Base-by-base conservation (phyloP, 2,888 invertebrate species). In the Dastarcus helophoroides region DNA sequence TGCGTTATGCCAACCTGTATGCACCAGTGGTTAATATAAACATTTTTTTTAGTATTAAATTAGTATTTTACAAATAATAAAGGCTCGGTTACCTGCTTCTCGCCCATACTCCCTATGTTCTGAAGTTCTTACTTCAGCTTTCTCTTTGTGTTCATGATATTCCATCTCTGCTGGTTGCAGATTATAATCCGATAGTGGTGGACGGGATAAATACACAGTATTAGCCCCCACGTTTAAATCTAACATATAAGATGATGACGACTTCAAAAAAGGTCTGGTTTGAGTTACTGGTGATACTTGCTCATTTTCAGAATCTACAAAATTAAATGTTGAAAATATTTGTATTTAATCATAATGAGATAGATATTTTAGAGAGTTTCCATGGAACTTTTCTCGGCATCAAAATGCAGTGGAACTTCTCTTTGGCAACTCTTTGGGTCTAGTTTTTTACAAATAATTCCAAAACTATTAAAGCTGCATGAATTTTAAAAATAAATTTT, bases 191-290 rank as follows among this genome's bases (percentile, higher is more conserved):
- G 50, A 49, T 4, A 40, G 42, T 10, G 57, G 58, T 8, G 68
- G 68, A 39, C 65, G 58, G 26, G 67, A 69, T 29, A 70, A 48
- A 22, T 71, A 71, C 2, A 71, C 76, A 4, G 70, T 72, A 31
- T 65, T 73, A n/a, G 71, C 69, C 50, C 70, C 71, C n/a, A 76
- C 54, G 53, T 76, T 73, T 31, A 77, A 54, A 56, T 76, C 72
- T 25, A 77, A 54, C 46, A 70, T 71, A 47, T 72, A 76, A 32
- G 71, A 70, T 1, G 60, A 57, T 9, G 61, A 62, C 2, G 56
- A 67, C n/a, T 52, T 48, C 21, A 62, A 34, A 26, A 50, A 44
- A 15, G 47, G 46, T 46, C 12, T 60, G 46, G 46, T 57, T 53
- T 26, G 48, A 47, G 38, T 63, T 21, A 47, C 26, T 14, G 56